Percentiles rank a stretch among this genome's conserved stretches.
Conservation (phyloP, 2,113 vertebrate genomes). For the Pelusios castaneus region DNA sequence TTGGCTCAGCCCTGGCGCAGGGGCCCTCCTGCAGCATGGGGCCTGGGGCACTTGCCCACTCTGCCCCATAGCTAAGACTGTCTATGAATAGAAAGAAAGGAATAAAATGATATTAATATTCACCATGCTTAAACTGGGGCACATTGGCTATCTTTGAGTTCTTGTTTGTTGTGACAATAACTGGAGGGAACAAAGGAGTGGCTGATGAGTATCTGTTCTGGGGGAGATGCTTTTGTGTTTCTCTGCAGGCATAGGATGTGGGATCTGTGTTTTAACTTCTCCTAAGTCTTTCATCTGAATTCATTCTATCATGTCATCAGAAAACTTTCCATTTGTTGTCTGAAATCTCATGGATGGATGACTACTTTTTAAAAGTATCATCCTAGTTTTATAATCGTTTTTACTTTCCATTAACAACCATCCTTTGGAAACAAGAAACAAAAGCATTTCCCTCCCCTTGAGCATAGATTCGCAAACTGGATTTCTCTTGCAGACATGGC, state of each 20-base stretch:
- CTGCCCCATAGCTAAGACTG: no score
- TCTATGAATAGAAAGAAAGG: no score
- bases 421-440: background rate
- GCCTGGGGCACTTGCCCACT: no score
- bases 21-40: no score
- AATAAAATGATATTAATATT: background rate
- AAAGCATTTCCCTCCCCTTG: background rate
- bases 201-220: background rate
- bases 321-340: background rate
- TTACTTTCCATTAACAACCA: background rate
- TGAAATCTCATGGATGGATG: background rate
- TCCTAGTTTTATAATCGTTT: background rate
- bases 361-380: background rate
- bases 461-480: accelerated
- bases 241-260: background rate
- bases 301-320: background rate
- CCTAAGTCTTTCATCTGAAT: background rate
- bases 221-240: background rate
- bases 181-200: background rate
- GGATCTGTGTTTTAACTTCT: background rate
- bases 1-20: no score
- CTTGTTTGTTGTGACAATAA: background rate
- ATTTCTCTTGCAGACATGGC: background rate
- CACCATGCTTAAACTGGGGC: background rate
- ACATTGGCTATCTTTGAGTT: background rate